phyloP scores from a whole-genome alignment of 1,140 invertebrate genomes.

The Aricia agestis region DNA sequence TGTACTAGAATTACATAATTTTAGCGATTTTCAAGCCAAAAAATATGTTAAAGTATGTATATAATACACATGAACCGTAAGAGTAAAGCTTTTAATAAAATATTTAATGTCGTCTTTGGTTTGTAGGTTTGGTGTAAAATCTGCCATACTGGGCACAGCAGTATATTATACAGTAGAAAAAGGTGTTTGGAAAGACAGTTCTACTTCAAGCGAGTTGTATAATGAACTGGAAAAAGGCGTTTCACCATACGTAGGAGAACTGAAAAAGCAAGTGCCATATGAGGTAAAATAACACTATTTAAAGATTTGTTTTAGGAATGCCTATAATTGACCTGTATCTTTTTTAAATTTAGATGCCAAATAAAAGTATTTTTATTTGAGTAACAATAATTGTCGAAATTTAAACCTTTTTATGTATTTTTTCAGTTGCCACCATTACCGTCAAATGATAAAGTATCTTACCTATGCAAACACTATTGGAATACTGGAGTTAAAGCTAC shows the following conservation, averaged over 20 bases:
- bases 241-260: slow-evolving; percentile 74
- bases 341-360: too few species aligned
- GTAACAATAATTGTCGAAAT: neutral
- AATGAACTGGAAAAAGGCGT: slow-evolving; percentile 70
- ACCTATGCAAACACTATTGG: slow-evolving; percentile 76
- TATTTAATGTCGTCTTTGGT: neutral
- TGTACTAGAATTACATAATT: too few species aligned
- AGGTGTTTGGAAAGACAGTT: slow-evolving; percentile 77
- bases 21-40: too few species aligned
- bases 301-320: too few species aligned
- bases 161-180: slow-evolving; percentile 76
- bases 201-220: slow-evolving; percentile 70
- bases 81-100: neutral
- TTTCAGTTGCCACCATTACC: slow-evolving; percentile 74
- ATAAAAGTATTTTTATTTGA: too few species aligned
- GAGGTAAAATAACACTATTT: slow-evolving; percentile 52
- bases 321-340: too few species aligned
- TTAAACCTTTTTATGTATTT: slow-evolving; percentile 8
- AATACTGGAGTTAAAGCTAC: slow-evolving; percentile 76
- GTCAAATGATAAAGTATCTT: slow-evolving; percentile 68
- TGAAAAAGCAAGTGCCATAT: slow-evolving; percentile 74
- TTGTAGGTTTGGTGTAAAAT: slow-evolving; percentile 74
- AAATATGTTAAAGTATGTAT: slow-evolving; percentile 29
- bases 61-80: neutral
- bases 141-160: slow-evolving; percentile 68